These are phyloP conservation scores for Ernsta delagoae DNA, from an alignment of 2,888 invertebrate genomes.

Conservation along the genomic window DNA sequence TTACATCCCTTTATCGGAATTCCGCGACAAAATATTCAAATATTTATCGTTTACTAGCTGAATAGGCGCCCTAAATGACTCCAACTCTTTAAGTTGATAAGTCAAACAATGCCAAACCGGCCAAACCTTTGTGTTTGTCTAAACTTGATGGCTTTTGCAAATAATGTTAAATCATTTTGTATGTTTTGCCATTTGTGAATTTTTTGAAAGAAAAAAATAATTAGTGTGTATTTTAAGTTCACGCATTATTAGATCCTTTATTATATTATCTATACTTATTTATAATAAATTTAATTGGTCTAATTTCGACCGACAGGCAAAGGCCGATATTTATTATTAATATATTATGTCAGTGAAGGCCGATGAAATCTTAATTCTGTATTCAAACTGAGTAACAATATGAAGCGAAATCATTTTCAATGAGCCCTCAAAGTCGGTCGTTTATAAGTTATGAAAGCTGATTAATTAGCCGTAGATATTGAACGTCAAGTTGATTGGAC, in stretches of 20 bases:
- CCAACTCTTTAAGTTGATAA: slow-evolving; percentile 25
- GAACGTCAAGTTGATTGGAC: slow-evolving; percentile 57
- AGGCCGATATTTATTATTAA: too few species aligned
- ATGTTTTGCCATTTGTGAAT: background rate
- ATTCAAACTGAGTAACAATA: slow-evolving; percentile 4
- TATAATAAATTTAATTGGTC: too few species aligned
- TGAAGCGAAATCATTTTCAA: slow-evolving; percentile 21
- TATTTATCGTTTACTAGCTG: slow-evolving; percentile 68
- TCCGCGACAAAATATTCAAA: slow-evolving; percentile 77
- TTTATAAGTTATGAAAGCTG: slow-evolving; percentile 55
- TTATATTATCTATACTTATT: too few species aligned
- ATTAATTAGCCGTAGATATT: slow-evolving; percentile 59
- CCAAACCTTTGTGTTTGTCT: slow-evolving; percentile 18
- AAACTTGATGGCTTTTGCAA: slow-evolving; percentile 9
- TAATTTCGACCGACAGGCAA: too few species aligned
- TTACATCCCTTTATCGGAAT: slow-evolving; percentile 81
- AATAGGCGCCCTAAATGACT: slow-evolving; percentile 47
- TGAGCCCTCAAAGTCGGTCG: slow-evolving; percentile 39
- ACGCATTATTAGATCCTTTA: too few species aligned
- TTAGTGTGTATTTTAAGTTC: too few species aligned
- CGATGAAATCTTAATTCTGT: background rate
- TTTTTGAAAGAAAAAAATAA: background rate
- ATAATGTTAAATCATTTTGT: slow-evolving; percentile 10
- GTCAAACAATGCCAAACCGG: slow-evolving; percentile 8
- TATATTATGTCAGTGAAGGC: too few species aligned